phyloP scores from a whole-genome alignment of 2,113 vertebrate genomes.

The Spermophilus dauricus region DNA sequence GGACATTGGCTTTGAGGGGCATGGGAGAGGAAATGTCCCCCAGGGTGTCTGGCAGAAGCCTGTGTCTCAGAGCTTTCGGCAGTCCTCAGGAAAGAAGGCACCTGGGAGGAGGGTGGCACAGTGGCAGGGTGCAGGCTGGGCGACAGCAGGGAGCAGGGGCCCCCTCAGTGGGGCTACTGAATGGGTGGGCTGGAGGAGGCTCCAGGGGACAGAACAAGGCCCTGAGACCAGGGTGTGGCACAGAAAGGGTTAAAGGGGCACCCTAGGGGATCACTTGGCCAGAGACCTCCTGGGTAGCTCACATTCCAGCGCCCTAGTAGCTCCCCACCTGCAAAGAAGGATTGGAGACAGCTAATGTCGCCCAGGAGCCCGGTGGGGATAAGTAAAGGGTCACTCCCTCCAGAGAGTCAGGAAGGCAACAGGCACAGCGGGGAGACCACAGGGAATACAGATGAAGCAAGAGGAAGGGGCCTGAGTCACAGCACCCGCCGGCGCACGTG shows the following conservation, averaged over 20 bases:
- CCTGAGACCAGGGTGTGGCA: background rate
- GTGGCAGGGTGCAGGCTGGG: accelerated
- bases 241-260: background rate
- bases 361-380: background rate
- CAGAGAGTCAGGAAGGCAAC: background rate
- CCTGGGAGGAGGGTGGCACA: background rate
- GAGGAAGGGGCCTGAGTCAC: background rate
- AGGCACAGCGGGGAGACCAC: too few relatives aligned
- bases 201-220: accelerated
- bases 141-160: accelerated
- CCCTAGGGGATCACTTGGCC: background rate
- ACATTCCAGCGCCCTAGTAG: accelerated
- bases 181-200: background rate
- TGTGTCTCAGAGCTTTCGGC: background rate
- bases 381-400: background rate
- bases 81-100: background rate
- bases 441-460: accelerated
- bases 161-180: background rate
- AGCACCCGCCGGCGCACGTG: background rate
- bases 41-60: too few relatives aligned
- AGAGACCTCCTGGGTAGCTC: background rate
- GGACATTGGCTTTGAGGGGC: background rate
- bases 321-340: background rate
- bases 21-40: background rate
- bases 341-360: background rate